Conservation (phyloP, 2,888 invertebrate genomes). For the Drosophila monieri region DNA sequence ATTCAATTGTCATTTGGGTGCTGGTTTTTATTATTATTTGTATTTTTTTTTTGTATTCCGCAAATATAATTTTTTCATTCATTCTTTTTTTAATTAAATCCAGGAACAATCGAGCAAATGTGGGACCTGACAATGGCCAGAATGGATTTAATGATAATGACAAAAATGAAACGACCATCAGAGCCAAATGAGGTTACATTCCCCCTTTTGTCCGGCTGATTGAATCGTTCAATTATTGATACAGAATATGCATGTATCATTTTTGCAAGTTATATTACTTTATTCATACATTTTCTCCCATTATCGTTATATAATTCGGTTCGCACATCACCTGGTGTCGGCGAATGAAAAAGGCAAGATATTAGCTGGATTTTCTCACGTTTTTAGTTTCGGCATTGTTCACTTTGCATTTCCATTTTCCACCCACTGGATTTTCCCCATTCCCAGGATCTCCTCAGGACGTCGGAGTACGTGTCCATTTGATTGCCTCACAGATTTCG, state of each 20-base stretch:
- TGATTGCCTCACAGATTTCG: constrained; percentile 75
- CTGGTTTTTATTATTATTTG: constrained; percentile 23
- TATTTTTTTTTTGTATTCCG: constrained; percentile 25
- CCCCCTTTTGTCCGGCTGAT: constrained; percentile 56
- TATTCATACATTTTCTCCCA: constrained; percentile 15
- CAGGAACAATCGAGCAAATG: constrained; percentile 65
- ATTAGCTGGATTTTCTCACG: constrained; percentile 62
- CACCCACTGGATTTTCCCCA: constrained; percentile 32
- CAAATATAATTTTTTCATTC: constrained; percentile 44
- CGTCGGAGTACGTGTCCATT: constrained; percentile 69
- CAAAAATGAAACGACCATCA: constrained; percentile 41
- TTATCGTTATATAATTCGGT: constrained; percentile 11
- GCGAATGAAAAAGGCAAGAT: constrained; percentile 10
- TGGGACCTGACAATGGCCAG: constrained; percentile 64
- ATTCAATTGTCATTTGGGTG: constrained; percentile 67
- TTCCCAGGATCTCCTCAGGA: constrained; percentile 36
- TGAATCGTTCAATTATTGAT: constrained; percentile 52
- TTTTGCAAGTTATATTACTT: constrained; percentile 26
- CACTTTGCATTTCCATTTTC: constrained; percentile 50
- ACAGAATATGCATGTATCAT: constrained; percentile 22
- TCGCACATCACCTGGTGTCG: constrained; percentile 52
- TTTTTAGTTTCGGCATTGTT: constrained; percentile 52
- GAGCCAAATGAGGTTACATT: constrained; percentile 54
- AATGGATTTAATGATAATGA: constrained; percentile 55
- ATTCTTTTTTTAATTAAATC: constrained; percentile 70